Evolutionary conservation across 2,797 vertebrate species (phyloP).

Genomic region (Cottoperca gobio): DNA sequence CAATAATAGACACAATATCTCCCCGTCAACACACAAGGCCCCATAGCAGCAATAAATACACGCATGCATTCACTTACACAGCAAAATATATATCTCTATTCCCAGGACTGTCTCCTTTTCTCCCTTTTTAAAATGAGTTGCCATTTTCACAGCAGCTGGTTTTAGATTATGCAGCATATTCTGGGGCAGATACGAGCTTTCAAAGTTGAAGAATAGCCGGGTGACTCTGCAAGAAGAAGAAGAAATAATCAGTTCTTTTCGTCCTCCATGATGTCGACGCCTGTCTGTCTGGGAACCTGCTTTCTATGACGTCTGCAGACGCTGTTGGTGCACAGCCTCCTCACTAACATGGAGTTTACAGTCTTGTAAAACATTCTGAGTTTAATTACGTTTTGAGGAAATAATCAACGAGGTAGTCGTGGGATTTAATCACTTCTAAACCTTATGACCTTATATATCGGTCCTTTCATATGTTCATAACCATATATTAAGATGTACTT

Average conservation of each 20-base stretch:
- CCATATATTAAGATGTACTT: too few species aligned
- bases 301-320: background rate
- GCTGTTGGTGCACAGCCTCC: background rate
- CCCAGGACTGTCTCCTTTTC: slow-evolving; percentile 15
- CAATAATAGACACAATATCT: slow-evolving; percentile 51
- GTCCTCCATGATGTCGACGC: slow-evolving; percentile 30
- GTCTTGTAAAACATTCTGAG: background rate
- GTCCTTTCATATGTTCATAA: too few species aligned
- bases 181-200: slow-evolving; percentile 20
- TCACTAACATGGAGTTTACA: background rate
- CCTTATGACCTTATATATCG: too few species aligned
- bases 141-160: slow-evolving; percentile 46
- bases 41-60: slow-evolving; percentile 12
- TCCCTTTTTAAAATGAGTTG: slow-evolving; percentile 25
- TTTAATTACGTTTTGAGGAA: too few species aligned
- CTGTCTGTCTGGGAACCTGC: slow-evolving; percentile 24
- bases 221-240: slow-evolving; percentile 21
- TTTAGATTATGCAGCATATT: slow-evolving; percentile 43
- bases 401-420: background rate
- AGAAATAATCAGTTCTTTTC: slow-evolving; percentile 39
- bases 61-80: slow-evolving; percentile 10
- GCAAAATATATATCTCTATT: slow-evolving; percentile 16
- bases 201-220: slow-evolving; percentile 23
- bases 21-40: slow-evolving; percentile 14
- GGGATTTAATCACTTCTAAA: background rate